Percentiles rank a stretch among this genome's conserved stretches.
Conservation (phyloP, 2,113 vertebrate species). For the Orthochromis malagaraziensis region DNA sequence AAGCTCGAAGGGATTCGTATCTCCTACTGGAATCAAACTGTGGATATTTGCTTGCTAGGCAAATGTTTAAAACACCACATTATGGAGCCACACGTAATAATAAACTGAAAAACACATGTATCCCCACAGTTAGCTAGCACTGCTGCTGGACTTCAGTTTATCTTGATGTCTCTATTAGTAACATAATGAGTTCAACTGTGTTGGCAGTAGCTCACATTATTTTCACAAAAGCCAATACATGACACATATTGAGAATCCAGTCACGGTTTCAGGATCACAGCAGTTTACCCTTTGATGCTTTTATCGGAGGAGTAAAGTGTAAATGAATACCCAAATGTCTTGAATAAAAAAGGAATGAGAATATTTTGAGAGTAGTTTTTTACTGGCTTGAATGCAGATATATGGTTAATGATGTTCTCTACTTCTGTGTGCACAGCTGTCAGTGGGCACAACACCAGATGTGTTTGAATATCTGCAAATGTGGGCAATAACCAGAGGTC, state of each 20-base stretch:
- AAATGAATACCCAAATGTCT: neutral
- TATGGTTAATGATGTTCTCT: neutral
- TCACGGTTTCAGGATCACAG: neutral
- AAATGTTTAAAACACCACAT: neutral
- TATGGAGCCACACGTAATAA: neutral
- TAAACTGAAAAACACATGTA: neutral
- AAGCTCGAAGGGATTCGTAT: neutral
- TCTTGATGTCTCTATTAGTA: neutral
- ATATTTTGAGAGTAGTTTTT: neutral
- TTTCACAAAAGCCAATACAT: neutral
- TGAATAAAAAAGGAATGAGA: neutral
- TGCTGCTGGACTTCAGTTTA: neutral
- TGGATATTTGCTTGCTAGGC: neutral
- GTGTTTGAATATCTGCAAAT: neutral
- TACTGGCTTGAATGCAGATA: neutral
- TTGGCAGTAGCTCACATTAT: neutral
- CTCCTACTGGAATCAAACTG: neutral
- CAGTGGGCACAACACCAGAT: neutral
- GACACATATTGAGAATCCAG: neutral
- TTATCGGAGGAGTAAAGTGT: neutral
- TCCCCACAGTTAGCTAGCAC: neutral
- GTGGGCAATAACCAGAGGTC: neutral
- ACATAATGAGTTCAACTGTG: neutral
- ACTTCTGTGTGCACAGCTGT: neutral
- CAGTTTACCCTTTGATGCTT: neutral